Evolutionary conservation across 2,888 invertebrate species (phyloP).

Genomic region (Diaperis boleti): DNA sequence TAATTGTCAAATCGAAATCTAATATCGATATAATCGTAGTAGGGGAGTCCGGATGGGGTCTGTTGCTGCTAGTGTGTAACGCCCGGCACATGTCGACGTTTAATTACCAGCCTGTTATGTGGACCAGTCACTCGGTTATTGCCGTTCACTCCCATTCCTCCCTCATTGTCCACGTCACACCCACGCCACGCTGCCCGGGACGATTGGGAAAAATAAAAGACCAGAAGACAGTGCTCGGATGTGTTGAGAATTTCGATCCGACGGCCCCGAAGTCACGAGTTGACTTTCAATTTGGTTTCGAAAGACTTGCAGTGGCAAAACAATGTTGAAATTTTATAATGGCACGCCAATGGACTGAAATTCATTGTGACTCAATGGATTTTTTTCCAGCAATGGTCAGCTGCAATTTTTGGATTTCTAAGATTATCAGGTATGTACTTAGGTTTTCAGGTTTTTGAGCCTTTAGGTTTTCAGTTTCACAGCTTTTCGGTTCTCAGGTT

Average conservation of each 20-base stretch:
- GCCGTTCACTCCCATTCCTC: constrained; percentile 26
- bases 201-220: constrained; percentile 10
- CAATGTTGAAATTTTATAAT: too few relatives aligned
- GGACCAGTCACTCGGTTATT: constrained; percentile 31
- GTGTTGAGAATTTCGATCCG: neutral
- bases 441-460: too few relatives aligned
- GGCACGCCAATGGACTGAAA: too few relatives aligned
- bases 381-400: too few relatives aligned
- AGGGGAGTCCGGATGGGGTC: constrained; percentile 27
- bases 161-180: constrained; percentile 16
- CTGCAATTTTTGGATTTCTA: too few relatives aligned
- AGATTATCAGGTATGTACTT: too few relatives aligned
- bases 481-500: too few relatives aligned
- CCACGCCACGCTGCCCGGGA: constrained; percentile 23
- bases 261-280: neutral
- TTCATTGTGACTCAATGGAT: too few relatives aligned
- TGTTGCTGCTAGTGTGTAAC: constrained; percentile 33
- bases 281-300: too few relatives aligned
- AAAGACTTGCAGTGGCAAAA: neutral
- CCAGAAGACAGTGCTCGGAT: neutral
- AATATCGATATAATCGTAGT: constrained; percentile 34
- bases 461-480: too few relatives aligned
- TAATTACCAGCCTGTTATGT: constrained; percentile 33
- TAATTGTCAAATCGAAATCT: constrained; percentile 33
- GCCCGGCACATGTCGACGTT: constrained; percentile 37